Evolutionary conservation across 2,113 vertebrate genomes (phyloP).

Genomic region (Corythaixoides concolor): DNA sequence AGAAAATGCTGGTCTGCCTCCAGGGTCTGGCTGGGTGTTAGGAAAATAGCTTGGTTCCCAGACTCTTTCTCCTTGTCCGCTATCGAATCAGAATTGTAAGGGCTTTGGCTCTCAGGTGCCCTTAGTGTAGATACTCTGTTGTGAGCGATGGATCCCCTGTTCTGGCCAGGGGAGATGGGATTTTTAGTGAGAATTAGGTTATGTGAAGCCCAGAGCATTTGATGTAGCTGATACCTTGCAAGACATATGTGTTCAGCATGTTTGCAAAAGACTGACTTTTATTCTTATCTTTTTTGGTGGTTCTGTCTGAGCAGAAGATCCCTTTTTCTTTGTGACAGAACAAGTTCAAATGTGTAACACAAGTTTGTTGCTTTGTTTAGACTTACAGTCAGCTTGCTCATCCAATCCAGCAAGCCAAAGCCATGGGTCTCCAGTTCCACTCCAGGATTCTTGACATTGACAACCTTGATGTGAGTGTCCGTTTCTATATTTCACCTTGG

Average conservation of each 20-base stretch:
- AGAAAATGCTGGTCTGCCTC: neutral
- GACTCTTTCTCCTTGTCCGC: neutral
- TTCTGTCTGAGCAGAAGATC: neutral
- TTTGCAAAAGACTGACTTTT: neutral
- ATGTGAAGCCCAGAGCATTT: neutral
- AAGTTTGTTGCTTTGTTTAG: constrained; percentile 62
- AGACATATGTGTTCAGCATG: rapidly evolving
- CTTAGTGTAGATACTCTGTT: rapidly evolving
- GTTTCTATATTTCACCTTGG: neutral
- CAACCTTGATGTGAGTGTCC: constrained; percentile 89
- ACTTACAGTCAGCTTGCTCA: constrained; percentile 95
- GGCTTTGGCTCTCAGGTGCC: neutral
- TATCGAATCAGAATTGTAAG: neutral
- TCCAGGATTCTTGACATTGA: constrained; percentile 93
- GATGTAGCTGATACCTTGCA: neutral
- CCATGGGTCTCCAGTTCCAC: constrained; percentile 89
- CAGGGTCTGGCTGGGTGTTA: neutral
- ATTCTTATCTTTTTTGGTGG: neutral
- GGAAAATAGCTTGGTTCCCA: neutral
- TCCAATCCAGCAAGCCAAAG: constrained; percentile 91
- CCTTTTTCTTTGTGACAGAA: neutral
- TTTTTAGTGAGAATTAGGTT: neutral
- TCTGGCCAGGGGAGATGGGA: neutral
- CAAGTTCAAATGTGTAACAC: neutral
- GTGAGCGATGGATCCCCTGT: neutral